phyloP scores from a whole-genome alignment of 2,797 vertebrate species.

The Cacajao melanocephalus region DNA sequence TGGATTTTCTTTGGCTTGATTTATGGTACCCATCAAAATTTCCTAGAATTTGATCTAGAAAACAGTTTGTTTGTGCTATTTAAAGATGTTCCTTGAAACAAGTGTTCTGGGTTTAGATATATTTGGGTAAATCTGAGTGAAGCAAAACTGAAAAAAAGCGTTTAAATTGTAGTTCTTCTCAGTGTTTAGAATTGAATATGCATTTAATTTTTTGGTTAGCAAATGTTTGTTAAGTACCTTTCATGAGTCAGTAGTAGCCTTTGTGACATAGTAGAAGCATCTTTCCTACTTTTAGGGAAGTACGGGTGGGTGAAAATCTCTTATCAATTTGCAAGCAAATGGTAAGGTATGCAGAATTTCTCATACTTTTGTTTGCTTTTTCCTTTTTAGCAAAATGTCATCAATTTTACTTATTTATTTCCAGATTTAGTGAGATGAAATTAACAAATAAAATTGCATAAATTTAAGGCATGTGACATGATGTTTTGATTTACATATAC shows the following conservation, averaged over 20 bases:
- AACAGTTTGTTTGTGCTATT: slow-evolving; percentile 9
- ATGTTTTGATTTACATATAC: background rate
- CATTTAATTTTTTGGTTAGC: background rate
- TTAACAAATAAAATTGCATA: background rate
- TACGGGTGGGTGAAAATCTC: background rate
- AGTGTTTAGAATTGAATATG: background rate
- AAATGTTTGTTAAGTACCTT: background rate
- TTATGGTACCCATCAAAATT: background rate
- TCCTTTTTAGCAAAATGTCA: background rate
- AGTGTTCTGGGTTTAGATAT: background rate
- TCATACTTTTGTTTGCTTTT: background rate
- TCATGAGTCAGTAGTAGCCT: background rate
- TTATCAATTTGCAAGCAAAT: background rate
- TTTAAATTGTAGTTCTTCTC: background rate
- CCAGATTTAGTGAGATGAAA: background rate
- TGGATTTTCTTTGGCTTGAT: slow-evolving; percentile 40
- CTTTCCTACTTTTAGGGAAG: background rate
- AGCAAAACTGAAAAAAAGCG: background rate
- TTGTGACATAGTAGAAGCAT: background rate
- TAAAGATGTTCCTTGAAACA: slow-evolving; percentile 14
- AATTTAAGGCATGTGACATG: background rate
- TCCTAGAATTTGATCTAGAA: slow-evolving; percentile 15
- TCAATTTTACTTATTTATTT: background rate
- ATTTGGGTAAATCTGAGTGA: slow-evolving; percentile 15
- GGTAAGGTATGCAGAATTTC: background rate